Evolutionary conservation across 2,113 vertebrate species (phyloP).

Genomic region (Notothenia rossii): DNA sequence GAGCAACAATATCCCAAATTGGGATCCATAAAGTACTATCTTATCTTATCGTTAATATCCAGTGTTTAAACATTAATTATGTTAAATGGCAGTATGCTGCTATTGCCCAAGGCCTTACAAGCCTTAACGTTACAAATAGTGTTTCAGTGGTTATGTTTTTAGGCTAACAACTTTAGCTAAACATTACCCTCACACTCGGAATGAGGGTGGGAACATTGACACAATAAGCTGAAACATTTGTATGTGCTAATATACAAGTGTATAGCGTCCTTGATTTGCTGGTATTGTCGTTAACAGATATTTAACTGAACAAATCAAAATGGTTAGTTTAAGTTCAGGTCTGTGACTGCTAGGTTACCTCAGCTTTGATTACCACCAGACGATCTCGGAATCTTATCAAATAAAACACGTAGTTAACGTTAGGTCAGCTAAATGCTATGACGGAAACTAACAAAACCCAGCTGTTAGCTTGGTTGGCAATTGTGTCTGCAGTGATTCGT

Average conservation of each 20-base stretch:
- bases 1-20: neutral
- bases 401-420: slow-evolving; percentile 8
- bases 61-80: slow-evolving; percentile 28
- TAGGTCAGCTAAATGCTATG: slow-evolving; percentile 20
- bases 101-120: neutral
- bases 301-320: neutral
- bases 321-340: neutral
- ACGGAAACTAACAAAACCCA: slow-evolving; percentile 15
- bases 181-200: neutral
- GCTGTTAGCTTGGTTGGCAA: neutral
- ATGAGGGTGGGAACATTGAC: neutral
- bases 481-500: slow-evolving; percentile 15
- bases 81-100: neutral
- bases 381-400: neutral
- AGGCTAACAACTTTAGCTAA: slow-evolving; percentile 18
- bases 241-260: neutral
- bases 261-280: slow-evolving; percentile 10
- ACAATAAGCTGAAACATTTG: neutral
- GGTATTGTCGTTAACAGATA: neutral
- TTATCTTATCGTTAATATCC: neutral
- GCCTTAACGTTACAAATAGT: neutral
- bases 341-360: slow-evolving; percentile 4
- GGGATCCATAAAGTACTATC: too few relatives aligned
- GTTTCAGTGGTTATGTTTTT: neutral
- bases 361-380: neutral